Evolutionary conservation across 1,140 invertebrate species (phyloP).

Genomic region (Bombus consobrinus): DNA sequence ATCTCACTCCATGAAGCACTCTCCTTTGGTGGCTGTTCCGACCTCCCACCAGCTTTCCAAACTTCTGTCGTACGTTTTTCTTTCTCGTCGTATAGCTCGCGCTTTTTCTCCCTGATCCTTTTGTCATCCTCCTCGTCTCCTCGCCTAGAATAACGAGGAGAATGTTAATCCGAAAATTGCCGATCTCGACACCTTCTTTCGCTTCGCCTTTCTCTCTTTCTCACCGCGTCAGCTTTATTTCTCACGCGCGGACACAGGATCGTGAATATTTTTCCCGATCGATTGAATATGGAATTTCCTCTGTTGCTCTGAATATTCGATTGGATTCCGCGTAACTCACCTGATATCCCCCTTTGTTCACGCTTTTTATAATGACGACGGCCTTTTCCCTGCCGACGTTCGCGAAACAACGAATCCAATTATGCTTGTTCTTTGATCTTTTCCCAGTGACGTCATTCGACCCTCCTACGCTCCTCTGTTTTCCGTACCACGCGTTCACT

Average conservation of each 20-base stretch:
- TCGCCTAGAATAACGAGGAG: conserved; percentile 10
- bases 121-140: neutral
- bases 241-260: neutral
- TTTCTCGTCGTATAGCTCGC: too few species aligned
- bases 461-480: too few species aligned
- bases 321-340: conserved; percentile 27
- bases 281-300: conserved; percentile 14
- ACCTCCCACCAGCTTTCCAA: neutral
- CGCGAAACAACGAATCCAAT: conserved; percentile 16
- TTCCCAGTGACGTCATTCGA: neutral
- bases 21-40: neutral
- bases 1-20: neutral
- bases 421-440: conserved; percentile 15
- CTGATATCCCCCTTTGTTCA: conserved; percentile 12
- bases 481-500: neutral
- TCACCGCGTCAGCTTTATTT: conserved; percentile 7
- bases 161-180: conserved; percentile 48
- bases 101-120: neutral
- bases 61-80: neutral
- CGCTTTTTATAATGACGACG: neutral
- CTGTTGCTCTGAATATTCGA: conserved; percentile 33
- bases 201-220: neutral
- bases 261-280: conserved; percentile 3
- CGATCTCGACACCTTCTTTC: conserved; percentile 32
- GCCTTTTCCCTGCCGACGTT: neutral